Percentiles rank a stretch among this genome's conserved stretches.
phyloP scores from a whole-genome alignment of 2,113 vertebrate species.

The Chloroceryle aenea region DNA sequence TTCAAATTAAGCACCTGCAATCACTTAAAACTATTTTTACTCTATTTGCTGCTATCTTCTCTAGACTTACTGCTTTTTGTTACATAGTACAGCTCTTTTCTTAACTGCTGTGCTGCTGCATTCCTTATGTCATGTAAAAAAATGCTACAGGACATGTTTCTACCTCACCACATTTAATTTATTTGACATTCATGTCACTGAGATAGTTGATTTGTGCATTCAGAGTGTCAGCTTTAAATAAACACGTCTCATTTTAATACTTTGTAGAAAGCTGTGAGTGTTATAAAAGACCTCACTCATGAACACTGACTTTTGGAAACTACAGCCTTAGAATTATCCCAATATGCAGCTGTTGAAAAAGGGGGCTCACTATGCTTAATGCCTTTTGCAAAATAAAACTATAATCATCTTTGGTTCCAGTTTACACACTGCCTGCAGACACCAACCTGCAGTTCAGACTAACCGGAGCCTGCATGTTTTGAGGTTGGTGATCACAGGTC shows the following conservation, averaged over 20 bases:
- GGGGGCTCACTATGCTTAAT: neutral
- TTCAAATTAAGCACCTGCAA: neutral
- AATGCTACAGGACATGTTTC: neutral
- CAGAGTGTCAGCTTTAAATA: neutral
- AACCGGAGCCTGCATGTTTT: neutral
- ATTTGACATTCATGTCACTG: conserved; percentile 9
- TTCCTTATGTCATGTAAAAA: neutral
- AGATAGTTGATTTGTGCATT: conserved; percentile 8
- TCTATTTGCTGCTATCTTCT: neutral
- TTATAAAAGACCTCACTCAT: neutral
- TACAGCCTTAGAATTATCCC: neutral
- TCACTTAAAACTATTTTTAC: neutral
- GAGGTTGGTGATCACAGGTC: neutral
- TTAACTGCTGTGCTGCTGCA: neutral
- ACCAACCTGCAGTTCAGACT: neutral
- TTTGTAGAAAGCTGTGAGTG: neutral
- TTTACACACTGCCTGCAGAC: neutral
- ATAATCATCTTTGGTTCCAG: neutral
- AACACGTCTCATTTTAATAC: neutral
- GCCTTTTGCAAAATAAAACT: neutral
- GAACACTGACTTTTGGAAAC: neutral
- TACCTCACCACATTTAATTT: neutral
- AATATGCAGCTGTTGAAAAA: neutral
- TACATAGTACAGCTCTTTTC: neutral
- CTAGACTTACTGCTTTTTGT: neutral